Percentiles rank a stretch among this genome's conserved stretches.
These are phyloP conservation scores for Tachuris rubrigastra DNA, from an alignment of 2,113 vertebrate genomes.

Conservation along the genomic window DNA sequence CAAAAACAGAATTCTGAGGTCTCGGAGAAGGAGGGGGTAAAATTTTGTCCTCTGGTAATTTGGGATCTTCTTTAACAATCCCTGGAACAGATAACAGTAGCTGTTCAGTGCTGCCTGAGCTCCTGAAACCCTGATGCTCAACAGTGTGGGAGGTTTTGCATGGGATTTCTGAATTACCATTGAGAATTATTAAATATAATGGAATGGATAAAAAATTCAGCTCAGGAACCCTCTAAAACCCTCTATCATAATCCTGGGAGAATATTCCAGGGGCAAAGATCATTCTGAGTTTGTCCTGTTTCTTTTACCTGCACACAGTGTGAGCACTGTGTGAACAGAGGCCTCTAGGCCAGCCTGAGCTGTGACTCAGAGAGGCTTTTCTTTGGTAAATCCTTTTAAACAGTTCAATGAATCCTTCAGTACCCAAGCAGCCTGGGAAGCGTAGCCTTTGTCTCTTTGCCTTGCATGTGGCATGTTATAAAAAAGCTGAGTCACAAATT, in stretches of 20 bases:
- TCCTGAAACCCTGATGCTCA: neutral
- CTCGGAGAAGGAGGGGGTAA: slow-evolving; percentile 85
- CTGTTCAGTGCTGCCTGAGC: neutral
- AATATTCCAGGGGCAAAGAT: neutral
- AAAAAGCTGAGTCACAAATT: slow-evolving; percentile 1
- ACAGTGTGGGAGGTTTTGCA: neutral
- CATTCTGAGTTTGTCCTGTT: neutral
- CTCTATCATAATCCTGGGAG: neutral
- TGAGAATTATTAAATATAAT: neutral
- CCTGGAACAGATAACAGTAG: slow-evolving; percentile 66
- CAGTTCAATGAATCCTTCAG: neutral
- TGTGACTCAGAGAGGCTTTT: neutral
- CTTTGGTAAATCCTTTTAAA: neutral
- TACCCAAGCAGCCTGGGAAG: neutral
- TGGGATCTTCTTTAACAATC: slow-evolving; percentile 88
- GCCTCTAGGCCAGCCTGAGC: neutral
- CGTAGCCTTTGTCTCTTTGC: neutral
- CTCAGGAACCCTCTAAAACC: neutral
- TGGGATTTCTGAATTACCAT: neutral
- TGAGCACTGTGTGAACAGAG: neutral
- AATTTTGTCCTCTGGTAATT: slow-evolving; percentile 77
- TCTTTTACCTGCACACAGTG: neutral
- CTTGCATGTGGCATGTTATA: neutral
- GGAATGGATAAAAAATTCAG: neutral
- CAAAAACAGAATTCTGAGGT: slow-evolving; percentile 84